Conservation (phyloP, 2,113 vertebrate genomes). For the Bettongia penicillata region DNA sequence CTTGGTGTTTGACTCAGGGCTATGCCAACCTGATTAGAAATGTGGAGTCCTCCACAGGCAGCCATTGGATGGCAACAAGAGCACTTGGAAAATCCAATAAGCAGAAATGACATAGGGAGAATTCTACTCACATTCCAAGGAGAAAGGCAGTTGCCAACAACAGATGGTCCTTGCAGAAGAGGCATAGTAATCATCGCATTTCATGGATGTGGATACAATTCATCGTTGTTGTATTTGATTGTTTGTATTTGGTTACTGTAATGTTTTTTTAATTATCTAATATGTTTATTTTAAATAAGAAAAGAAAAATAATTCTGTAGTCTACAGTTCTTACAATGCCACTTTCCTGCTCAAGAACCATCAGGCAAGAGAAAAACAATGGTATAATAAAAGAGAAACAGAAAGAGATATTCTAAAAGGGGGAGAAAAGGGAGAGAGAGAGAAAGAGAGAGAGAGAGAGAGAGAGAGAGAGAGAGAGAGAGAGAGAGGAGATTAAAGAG, state of each 20-base stretch:
- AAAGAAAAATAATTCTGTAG: background rate
- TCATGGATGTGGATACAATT: background rate
- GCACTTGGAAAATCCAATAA: constrained; percentile 69
- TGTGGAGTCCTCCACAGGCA: constrained; percentile 58
- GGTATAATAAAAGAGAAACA: too few species aligned
- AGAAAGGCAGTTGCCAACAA: background rate
- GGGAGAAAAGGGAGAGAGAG: too few species aligned
- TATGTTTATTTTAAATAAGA: background rate
- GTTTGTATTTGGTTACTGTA: background rate
- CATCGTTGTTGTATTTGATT: background rate
- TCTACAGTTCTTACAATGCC: background rate
- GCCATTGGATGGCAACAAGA: constrained; percentile 66
- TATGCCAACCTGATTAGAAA: constrained; percentile 78
- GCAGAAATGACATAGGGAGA: constrained; percentile 43
- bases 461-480: too few species aligned
- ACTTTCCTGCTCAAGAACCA: background rate
- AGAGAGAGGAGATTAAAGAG: too few species aligned
- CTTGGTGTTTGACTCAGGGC: constrained; percentile 73
- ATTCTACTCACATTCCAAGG: background rate
- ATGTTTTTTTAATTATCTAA: background rate
- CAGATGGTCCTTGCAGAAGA: background rate
- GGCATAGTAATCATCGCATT: background rate
- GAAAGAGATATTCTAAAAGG: background rate
- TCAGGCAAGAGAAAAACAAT: too few species aligned
- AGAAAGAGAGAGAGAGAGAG: background rate